A percentile compares a stretch with the other conserved stretches of the same genome.
Conservation (phyloP, 2,113 vertebrate genomes). For the Lasiurus cinereus region DNA sequence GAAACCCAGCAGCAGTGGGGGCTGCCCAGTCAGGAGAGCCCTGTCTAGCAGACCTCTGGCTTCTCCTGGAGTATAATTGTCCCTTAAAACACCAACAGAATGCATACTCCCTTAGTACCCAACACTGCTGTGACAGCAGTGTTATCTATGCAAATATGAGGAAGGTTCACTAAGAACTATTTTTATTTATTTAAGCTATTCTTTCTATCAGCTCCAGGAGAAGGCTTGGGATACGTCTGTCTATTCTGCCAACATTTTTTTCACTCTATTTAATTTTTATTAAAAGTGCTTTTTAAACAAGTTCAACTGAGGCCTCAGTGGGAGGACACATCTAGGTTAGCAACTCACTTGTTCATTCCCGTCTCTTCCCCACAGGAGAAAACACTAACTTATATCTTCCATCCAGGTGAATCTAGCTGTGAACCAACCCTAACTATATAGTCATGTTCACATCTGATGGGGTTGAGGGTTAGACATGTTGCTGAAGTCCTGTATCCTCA, state of each 20-base stretch:
- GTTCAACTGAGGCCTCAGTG: conserved; percentile 2
- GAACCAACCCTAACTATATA: neutral
- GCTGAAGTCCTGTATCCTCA: neutral
- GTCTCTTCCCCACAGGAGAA: neutral
- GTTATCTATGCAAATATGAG: neutral
- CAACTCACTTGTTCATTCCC: neutral
- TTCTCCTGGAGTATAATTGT: too few species aligned
- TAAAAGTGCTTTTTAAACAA: conserved; percentile 52
- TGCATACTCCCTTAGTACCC: fast-evolving
- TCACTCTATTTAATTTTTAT: conserved; percentile 28
- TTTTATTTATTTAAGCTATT: conserved; percentile 32
- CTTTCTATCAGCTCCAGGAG: too few species aligned
- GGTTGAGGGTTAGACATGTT: neutral
- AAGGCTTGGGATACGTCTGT: too few species aligned
- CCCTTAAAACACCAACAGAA: neutral
- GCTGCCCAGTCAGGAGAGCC: too few species aligned
- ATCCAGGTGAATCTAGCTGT: neutral
- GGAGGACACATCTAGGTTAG: neutral
- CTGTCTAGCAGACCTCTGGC: too few species aligned
- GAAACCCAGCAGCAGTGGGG: too few species aligned
- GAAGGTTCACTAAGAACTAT: neutral
- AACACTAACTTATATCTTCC: neutral
- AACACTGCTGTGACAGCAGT: neutral
- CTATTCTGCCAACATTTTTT: too few species aligned
- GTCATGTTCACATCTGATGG: neutral